Percentiles rank a stretch among this genome's conserved stretches.
Evolutionary conservation across 2,113 vertebrate genomes (phyloP).

Genomic region (Lonchura striata): DNA sequence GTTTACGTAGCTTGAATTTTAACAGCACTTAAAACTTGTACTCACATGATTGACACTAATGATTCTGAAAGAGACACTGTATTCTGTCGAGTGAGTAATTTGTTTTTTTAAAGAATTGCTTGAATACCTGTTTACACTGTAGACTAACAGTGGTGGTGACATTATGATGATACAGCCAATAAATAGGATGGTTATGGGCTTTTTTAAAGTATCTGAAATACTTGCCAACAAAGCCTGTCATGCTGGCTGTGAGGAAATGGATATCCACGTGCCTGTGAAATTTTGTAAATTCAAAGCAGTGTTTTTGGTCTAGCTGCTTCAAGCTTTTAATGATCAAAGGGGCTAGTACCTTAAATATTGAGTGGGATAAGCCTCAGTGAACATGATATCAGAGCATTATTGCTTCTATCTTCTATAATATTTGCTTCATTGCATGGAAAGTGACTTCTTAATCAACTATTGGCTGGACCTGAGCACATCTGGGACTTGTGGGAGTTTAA

Average conservation of each 20-base stretch:
- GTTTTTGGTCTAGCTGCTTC: background rate
- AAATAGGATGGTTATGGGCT: background rate
- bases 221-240: background rate
- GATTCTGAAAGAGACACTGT: constrained; percentile 27
- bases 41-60: constrained; percentile 65
- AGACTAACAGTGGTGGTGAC: background rate
- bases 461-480: fast-evolving
- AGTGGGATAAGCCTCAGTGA: background rate
- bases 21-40: constrained; percentile 37
- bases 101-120: background rate
- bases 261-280: background rate
- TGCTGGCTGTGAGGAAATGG: background rate
- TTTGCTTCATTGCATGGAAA: background rate
- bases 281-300: background rate
- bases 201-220: background rate
- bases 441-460: background rate
- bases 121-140: background rate
- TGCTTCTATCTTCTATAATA: background rate
- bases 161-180: background rate
- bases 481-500: background rate
- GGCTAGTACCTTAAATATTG: background rate
- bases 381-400: background rate
- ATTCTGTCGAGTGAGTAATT: constrained; percentile 31
- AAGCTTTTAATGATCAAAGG: background rate
- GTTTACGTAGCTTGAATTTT: constrained; percentile 47